A percentile compares a stretch with the other conserved stretches of the same genome.
phyloP scores from a whole-genome alignment of 2,797 vertebrate species.

The Brotogeris chrysoptera region DNA sequence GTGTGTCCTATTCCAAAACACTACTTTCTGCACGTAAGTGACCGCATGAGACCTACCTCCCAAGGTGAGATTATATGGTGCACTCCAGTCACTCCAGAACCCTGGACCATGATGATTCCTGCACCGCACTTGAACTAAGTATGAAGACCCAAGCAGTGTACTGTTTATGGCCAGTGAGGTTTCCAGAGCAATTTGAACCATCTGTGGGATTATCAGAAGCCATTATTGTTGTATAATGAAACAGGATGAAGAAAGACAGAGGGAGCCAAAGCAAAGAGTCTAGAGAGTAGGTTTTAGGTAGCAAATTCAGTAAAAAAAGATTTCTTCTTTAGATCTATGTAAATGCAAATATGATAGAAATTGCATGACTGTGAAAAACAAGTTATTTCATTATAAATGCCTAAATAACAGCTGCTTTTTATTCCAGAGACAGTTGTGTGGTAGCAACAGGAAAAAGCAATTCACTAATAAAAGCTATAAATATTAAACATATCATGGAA shows the following conservation, averaged over 20 bases:
- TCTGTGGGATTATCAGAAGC: conserved; percentile 65
- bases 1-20: background rate
- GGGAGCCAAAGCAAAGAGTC: background rate
- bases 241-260: background rate
- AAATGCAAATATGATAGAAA: background rate
- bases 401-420: background rate
- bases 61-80: conserved; percentile 68
- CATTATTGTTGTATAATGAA: background rate
- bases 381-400: background rate
- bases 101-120: conserved; percentile 59
- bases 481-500: background rate
- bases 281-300: background rate
- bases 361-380: background rate
- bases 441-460: background rate
- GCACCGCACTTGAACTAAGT: conserved; percentile 81
- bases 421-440: background rate
- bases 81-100: conserved; percentile 91
- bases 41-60: conserved; percentile 75
- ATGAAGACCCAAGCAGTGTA: conserved; percentile 73
- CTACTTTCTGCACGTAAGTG: fast-evolving
- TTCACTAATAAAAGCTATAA: background rate
- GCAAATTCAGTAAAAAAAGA: background rate
- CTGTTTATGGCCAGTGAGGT: conserved; percentile 69
- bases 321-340: background rate
- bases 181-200: conserved; percentile 51